Percentiles rank a stretch among this genome's conserved stretches.
Evolutionary conservation across 2,113 vertebrate species (phyloP).

Genomic region (Hippopotamus amphibius): DNA sequence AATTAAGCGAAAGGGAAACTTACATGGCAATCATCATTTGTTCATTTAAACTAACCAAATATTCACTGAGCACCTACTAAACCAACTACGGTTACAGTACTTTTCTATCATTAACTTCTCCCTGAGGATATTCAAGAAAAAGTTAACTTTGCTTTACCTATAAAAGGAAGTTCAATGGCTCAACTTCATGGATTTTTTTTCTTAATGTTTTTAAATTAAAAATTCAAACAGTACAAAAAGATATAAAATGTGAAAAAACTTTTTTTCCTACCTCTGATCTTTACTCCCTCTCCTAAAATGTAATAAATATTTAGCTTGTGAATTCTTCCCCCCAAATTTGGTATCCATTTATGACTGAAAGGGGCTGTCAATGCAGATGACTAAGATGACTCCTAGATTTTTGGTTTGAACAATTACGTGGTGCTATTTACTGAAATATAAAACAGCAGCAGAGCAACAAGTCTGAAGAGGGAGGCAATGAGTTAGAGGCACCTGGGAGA

Average conservation of each 20-base stretch:
- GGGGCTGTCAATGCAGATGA: background rate
- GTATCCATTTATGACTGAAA: constrained; percentile 28
- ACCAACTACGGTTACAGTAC: background rate
- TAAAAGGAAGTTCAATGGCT: constrained; percentile 25
- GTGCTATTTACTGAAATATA: constrained; percentile 14
- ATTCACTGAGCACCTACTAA: background rate
- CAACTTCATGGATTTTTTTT: background rate
- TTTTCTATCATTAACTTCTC: constrained; percentile 53
- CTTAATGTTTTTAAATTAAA: constrained; percentile 22
- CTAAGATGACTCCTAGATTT: background rate
- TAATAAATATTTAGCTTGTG: constrained; percentile 47
- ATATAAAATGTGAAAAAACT: constrained; percentile 47
- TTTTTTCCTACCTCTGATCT: background rate
- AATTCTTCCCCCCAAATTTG: background rate
- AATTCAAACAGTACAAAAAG: constrained; percentile 30
- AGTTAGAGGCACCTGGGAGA: background rate
- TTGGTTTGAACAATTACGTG: background rate
- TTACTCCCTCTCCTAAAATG: background rate
- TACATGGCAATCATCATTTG: background rate
- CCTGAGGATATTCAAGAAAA: background rate
- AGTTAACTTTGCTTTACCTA: background rate
- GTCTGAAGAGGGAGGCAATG: background rate
- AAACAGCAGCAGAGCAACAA: constrained; percentile 7
- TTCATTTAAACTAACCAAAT: background rate
- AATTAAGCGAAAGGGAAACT: background rate